Evolutionary conservation across 2,113 vertebrate genomes (phyloP), one percentile per base, ranked within the genome.

Genomic region (Callionymus lyra): DNA sequence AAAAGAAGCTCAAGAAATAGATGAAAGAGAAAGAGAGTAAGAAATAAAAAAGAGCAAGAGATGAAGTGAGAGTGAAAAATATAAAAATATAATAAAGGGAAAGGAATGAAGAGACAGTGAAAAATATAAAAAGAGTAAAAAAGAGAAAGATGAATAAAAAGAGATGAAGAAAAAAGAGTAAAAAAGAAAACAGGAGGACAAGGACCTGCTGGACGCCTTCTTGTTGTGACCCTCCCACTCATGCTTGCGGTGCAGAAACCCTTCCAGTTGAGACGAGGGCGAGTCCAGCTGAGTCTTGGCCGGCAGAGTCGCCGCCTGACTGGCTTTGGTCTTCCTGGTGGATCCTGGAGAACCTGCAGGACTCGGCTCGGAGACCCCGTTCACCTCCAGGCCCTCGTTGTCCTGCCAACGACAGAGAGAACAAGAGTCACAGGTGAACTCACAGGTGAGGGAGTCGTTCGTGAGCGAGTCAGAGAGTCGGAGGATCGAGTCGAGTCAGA

Each of bases 201-300:
- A n/a, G n/a, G 68, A 98, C 95, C 95, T 93, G 92, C 86, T 99
- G 0, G 95, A 97, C 10, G 95, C 95, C 69, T 99, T 99, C 85
- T 98, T 99, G 77, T 90, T 98, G 72, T 93, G 93, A 1, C 90
- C 89, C 77, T 99, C 95, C 91, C 89, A 97, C 62, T 99, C 94
- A 0, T 99, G 95, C 32, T 99, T 99, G 76, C 94, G 91, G 62
- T 98, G 88, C 38, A 99, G 82, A 79, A 94, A 84, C 62, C 88
- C 89, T 68, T 98, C 95, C 85, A 94, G 85, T 79, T 92, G 94
- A 38, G 90, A 88, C 16, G 42, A 3, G 2, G 31, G 8, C 11
- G 31, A 32, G 32, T 45, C 44, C 16, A 10, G 44, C 17, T 13
- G 32, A 12, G 16, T 12, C 33, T 19, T 35, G 33, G 87, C 85